phyloP scores from a whole-genome alignment of 2,113 vertebrate species.

The Platichthys flesus region DNA sequence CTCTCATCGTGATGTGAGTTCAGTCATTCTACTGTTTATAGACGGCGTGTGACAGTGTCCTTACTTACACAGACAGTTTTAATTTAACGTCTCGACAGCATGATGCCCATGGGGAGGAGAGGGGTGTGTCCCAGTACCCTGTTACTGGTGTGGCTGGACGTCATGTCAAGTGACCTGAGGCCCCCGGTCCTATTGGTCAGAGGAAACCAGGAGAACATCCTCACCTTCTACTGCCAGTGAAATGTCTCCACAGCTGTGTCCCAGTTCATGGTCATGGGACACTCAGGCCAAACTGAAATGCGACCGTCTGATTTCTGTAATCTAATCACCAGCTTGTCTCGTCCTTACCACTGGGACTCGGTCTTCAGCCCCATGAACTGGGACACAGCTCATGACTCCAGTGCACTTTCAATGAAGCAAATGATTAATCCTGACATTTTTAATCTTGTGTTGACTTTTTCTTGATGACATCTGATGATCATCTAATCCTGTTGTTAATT shows the following conservation, averaged over 20 bases:
- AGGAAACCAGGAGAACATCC: slow-evolving; percentile 96
- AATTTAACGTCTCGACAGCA: slow-evolving; percentile 77
- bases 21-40: neutral
- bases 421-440: neutral
- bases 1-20: slow-evolving; percentile 92
- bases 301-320: too few species aligned
- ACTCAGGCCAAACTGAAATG: too few species aligned
- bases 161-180: slow-evolving; percentile 89
- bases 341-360: too few species aligned
- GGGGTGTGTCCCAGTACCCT: slow-evolving; percentile 90
- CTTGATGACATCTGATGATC: neutral
- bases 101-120: slow-evolving; percentile 90
- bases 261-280: too few species aligned
- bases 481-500: neutral
- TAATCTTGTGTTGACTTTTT: neutral
- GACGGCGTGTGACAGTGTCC: too few species aligned
- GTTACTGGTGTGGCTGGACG: slow-evolving; percentile 96
- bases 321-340: too few species aligned
- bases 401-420: too few species aligned
- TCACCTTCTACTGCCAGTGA: slow-evolving; percentile 97
- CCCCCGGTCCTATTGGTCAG: slow-evolving; percentile 91
- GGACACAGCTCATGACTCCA: too few species aligned
- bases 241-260: neutral
- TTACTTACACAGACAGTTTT: neutral
- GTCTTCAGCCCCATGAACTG: too few species aligned